Conservation (phyloP, 2,888 invertebrate species). For the Acanthosoma haemorrhoidale region DNA sequence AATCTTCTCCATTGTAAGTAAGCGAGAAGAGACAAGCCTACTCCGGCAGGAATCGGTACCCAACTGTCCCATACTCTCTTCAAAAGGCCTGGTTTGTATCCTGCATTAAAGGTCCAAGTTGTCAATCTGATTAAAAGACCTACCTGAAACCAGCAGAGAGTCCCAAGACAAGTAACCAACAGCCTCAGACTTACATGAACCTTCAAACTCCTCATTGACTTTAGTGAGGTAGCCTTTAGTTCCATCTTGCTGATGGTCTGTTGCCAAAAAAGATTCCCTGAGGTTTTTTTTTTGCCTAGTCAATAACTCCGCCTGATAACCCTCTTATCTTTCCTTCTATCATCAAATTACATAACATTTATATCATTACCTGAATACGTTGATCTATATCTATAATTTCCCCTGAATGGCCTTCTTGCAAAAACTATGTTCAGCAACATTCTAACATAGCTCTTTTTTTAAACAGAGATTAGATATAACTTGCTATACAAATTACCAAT, state of each 20-base stretch:
- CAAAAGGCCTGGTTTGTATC: slow-evolving; percentile 18
- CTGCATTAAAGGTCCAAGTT: slow-evolving; percentile 26
- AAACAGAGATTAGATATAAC: not conserved
- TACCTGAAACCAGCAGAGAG: slow-evolving; percentile 27
- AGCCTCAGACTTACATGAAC: slow-evolving; percentile 17
- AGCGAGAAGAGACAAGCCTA: slow-evolving; percentile 41
- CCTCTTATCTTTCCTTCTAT: slow-evolving; percentile 18
- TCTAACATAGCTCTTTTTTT: not conserved
- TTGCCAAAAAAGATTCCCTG: slow-evolving; percentile 15
- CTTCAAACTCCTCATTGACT: not conserved
- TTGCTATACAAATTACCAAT: not conserved
- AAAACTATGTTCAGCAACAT: slow-evolving; percentile 8
- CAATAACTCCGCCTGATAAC: slow-evolving; percentile 17
- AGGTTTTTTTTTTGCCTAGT: slow-evolving; percentile 1
- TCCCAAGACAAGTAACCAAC: slow-evolving; percentile 22
- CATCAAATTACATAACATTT: slow-evolving; percentile 25
- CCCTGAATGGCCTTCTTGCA: not conserved
- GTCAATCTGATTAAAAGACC: slow-evolving; percentile 17
- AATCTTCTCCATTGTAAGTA: slow-evolving; percentile 41
- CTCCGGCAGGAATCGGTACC: slow-evolving; percentile 41
- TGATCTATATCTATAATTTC: slow-evolving; percentile 18
- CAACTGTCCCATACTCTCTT: slow-evolving; percentile 37
- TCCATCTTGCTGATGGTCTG: slow-evolving; percentile 3
- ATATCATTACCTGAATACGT: slow-evolving; percentile 26
- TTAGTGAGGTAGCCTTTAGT: not conserved